Base-by-base conservation (phyloP, 2,888 invertebrate species). In the Aleiodes testaceus region DNA sequence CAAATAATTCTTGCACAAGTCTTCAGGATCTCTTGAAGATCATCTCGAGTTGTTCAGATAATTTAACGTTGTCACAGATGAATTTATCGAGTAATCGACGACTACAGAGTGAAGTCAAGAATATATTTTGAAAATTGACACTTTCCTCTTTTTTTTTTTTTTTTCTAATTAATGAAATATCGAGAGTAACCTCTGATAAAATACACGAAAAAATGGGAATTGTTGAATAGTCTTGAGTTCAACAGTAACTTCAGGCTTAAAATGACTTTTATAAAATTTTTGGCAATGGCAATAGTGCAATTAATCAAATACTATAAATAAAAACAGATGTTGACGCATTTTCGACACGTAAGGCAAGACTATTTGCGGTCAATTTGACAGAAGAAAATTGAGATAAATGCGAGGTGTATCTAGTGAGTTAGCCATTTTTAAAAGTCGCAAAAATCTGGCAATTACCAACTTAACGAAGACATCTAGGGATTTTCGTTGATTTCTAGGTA, bases 271-370 rank as follows among this genome's bases (percentile, higher is more conserved):
- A 61, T 61, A 68, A 61, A 36, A 67, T 55, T 44, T 67, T 55
- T 55, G 47, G 55, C 65, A 59, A 22, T 44, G 26, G 16, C 7
- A 59, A 22, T 36, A 30, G n/a, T 42, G 6, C 20, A 36, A 36
- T 47, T n/a, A 50, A 66, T 49, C 22, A 26, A 50, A 22, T 12
- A 49, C 78, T 83, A 83, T 81, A 79, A 83, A 81, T 83, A 83
- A 77, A 77, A 74, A 72, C 72, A 75, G 75, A 74, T 77, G 77
- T 83, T 79, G 81, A 80, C 80, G 83, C 72, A 79, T 81, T 74
- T 77, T 74, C 71, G 66, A 70, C 64, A 49, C 69, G 49, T 63
- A 52, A 47, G 49, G 44, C 49, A 12, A 20, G 52, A 49, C 49
- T 36, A 42, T 44, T 47, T 49, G n/a, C 18, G 53, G 36, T 52